phyloP scores from a whole-genome alignment of 2,888 invertebrate species.

The Baccha elongata region DNA sequence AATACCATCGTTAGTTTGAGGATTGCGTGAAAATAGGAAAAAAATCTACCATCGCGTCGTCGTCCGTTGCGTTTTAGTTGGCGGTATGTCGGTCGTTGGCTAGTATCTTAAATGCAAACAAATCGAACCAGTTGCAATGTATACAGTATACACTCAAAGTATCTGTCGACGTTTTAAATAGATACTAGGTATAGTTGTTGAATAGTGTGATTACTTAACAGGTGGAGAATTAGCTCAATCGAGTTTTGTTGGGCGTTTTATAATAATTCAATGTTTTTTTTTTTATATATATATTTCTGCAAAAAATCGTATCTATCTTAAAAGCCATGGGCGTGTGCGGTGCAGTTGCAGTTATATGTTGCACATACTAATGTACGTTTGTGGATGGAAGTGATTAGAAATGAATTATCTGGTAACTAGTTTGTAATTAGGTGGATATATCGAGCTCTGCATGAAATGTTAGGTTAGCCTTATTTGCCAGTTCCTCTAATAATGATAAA shows the following conservation, averaged over 20 bases:
- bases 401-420: constrained; percentile 59
- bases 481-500: constrained; percentile 34
- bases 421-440: constrained; percentile 24
- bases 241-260: constrained; percentile 40
- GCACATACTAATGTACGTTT: neutral
- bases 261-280: neutral
- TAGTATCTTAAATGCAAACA: constrained; percentile 16
- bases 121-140: constrained; percentile 50
- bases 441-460: constrained; percentile 6
- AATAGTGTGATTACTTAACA: constrained; percentile 65
- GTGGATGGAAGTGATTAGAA: constrained; percentile 59
- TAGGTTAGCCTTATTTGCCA: constrained; percentile 10
- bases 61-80: neutral
- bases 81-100: neutral
- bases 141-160: neutral
- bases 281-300: neutral
- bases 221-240: constrained; percentile 62
- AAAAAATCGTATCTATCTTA: constrained; percentile 58
- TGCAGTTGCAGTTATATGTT: constrained; percentile 16
- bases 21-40: constrained; percentile 45
- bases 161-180: constrained; percentile 45
- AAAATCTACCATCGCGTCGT: neutral
- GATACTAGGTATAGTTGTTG: constrained; percentile 49
- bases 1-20: constrained; percentile 44
- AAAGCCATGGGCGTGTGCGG: constrained; percentile 49